Conservation (phyloP, 2,113 vertebrate genomes). For the Fukomys damarensis region DNA sequence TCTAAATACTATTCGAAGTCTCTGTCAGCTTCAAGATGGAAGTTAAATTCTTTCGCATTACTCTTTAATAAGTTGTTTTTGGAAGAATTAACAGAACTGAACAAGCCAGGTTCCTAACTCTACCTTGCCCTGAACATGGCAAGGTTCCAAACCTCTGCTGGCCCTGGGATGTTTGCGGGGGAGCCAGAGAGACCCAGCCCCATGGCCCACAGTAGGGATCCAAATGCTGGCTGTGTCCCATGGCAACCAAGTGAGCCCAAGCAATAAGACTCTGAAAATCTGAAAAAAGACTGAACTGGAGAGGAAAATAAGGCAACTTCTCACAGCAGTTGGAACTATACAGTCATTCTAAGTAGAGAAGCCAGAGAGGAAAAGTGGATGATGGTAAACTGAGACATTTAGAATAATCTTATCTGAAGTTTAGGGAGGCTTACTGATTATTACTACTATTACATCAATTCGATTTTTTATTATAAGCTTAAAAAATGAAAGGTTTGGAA, state of each 20-base stretch:
- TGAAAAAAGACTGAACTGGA: constrained; percentile 66
- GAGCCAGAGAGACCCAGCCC: background rate
- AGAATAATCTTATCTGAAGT: background rate
- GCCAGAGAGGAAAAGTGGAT: background rate
- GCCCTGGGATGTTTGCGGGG: background rate
- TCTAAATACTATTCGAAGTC: background rate
- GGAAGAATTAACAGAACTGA: constrained; percentile 31
- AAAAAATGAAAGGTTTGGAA: background rate
- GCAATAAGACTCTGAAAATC: background rate
- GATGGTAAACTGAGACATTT: background rate
- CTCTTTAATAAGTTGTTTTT: constrained; percentile 38
- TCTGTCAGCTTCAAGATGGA: background rate
- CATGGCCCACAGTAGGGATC: constrained; percentile 23
- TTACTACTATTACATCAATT: background rate
- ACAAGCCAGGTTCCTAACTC: background rate
- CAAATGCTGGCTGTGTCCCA: background rate
- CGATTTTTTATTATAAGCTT: background rate
- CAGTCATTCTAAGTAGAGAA: background rate
- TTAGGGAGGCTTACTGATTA: background rate
- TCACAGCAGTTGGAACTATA: constrained; percentile 32
- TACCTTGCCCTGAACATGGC: background rate
- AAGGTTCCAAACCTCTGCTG: background rate
- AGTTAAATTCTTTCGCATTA: background rate
- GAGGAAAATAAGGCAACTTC: constrained; percentile 36
- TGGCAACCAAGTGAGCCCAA: background rate